Conservation (phyloP, 2,113 vertebrate genomes). For the Epinephelus cyanopodus region DNA sequence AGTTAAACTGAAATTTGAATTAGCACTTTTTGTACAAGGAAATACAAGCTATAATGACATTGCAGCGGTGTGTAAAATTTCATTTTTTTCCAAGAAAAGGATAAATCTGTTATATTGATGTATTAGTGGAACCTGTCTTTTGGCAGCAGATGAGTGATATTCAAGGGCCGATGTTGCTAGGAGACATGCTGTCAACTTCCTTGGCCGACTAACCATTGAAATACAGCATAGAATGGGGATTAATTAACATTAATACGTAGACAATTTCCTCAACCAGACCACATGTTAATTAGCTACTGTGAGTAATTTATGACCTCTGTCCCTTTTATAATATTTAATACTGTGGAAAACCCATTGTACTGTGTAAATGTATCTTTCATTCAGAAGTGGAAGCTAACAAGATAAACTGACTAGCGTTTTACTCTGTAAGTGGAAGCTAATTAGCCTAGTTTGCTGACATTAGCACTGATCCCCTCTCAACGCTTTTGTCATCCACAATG, state of each 20-base stretch:
- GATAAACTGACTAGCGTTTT: not conserved
- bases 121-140: not conserved
- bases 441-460: not conserved
- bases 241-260: not conserved
- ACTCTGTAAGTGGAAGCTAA: not conserved
- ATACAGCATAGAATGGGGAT: not conserved
- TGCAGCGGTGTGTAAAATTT: slow-evolving; percentile 19
- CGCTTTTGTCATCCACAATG: not conserved
- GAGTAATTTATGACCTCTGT: not conserved
- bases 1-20: not conserved
- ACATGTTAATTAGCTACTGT: not conserved
- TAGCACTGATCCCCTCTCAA: not conserved
- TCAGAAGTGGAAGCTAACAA: too few species aligned
- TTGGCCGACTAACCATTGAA: not conserved
- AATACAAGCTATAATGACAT: slow-evolving; percentile 8
- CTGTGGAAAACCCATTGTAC: not conserved
- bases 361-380: too few species aligned
- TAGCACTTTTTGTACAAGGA: slow-evolving; percentile 3
- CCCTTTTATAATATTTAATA: not conserved
- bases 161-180: not conserved
- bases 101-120: not conserved
- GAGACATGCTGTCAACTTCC: not conserved
- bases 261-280: not conserved
- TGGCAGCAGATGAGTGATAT: not conserved
- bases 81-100: not conserved